Evolutionary conservation across 2,797 vertebrate genomes (phyloP).

Genomic region (Novumbra hubbsi): DNA sequence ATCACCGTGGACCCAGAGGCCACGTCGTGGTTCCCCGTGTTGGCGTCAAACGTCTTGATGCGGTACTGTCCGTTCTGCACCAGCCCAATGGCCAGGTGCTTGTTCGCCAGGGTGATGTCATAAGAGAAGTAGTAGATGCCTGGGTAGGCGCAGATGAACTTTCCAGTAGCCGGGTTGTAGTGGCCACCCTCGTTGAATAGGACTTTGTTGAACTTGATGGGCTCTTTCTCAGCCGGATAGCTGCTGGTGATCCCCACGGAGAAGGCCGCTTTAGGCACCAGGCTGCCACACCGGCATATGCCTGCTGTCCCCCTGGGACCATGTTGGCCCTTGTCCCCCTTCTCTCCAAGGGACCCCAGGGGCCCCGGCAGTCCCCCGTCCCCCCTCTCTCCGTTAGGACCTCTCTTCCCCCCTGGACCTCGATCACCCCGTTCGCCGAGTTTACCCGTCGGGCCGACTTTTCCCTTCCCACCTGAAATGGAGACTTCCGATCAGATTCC

Average conservation of each 20-base stretch:
- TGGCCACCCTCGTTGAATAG: constrained; percentile 92
- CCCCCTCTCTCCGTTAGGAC: constrained; percentile 81
- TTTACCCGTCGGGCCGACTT: constrained; percentile 84
- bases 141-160: constrained; percentile 93
- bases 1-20: constrained; percentile 93
- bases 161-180: constrained; percentile 90
- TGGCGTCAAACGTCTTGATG: constrained; percentile 95
- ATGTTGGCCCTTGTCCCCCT: constrained; percentile 84
- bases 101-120: constrained; percentile 95
- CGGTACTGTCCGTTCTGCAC: constrained; percentile 93
- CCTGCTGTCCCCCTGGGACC: constrained; percentile 83
- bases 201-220: constrained; percentile 95
- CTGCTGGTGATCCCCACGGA: constrained; percentile 96
- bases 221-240: constrained; percentile 87
- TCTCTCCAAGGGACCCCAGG: constrained; percentile 76
- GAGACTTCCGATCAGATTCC: constrained; percentile 27
- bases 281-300: constrained; percentile 87
- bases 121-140: constrained; percentile 98
- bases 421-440: constrained; percentile 86
- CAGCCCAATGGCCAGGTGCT: constrained; percentile 91
- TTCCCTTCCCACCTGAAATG: constrained; percentile 89
- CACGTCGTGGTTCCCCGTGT: constrained; percentile 96
- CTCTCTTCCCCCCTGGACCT: constrained; percentile 88
- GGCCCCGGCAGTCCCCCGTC: constrained; percentile 78
- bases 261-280: constrained; percentile 92